Evolutionary conservation across 2,888 invertebrate genomes (phyloP), one percentile per base, ranked within the genome.

Genomic region (Folsomia manolachei): DNA sequence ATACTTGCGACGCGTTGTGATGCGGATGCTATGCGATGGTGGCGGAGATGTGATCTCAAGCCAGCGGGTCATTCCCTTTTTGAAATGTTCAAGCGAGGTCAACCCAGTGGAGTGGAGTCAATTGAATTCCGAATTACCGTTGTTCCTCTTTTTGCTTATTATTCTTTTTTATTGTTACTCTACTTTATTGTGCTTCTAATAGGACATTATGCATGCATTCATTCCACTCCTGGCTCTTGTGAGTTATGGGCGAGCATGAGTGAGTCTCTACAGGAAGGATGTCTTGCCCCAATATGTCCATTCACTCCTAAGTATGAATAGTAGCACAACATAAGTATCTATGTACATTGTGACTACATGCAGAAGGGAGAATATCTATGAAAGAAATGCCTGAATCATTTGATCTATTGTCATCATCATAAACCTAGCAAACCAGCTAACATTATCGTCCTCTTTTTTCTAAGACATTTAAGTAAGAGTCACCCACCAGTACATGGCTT

Each of bases 101-200:
- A 56, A 56, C 56, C 21, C 56, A 56, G 56, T 19, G 56, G 56
- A 56, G 56, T 56, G 56, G n/a, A 56, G 56, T 56, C 56, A 56
- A 56, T 56, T 56, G 19, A 56, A 56, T 56, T 56, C 56, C 56
- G 56, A 56, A 56, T 56, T 56, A 56, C 56, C 56, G 56, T 56
- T 56, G 56, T 56, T 56, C 56, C 56, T 56, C 56, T 56, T 56
- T 56, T 56, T 56, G 56, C 56, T 56, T 56, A 56, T 56, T 56
- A 56, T 56, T 56, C 56, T 56, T 19, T 56, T 56, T 56, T 56
- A 56, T 56, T 56, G 56, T 56, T 56, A 56, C 56, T 56, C 56
- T n/a, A 56, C 21, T 56, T 56, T 56, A 56, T 56, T 56, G 56
- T 56, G 56, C 56, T 19, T 7, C 11, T 56, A 56, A 56, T 56